Evolutionary conservation across 2,113 vertebrate genomes (phyloP).

Genomic region (Oenanthe melanoleuca): DNA sequence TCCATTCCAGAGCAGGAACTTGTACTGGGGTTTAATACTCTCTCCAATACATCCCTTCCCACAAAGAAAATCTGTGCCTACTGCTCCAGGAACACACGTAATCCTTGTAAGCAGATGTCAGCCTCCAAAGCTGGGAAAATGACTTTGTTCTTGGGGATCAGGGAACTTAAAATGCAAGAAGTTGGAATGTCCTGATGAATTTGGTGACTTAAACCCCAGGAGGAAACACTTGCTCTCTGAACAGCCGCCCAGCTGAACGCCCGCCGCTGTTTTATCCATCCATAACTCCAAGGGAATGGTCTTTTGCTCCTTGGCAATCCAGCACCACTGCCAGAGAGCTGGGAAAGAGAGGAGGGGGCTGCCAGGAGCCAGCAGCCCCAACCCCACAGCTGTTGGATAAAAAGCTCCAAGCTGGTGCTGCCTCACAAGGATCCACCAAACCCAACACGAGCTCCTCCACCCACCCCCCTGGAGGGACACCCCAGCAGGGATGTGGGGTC

Average conservation of each 20-base stretch:
- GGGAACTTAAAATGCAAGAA: constrained; percentile 14
- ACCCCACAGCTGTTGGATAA: background rate
- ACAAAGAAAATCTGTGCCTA: background rate
- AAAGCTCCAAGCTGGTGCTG: background rate
- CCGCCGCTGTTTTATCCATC: background rate
- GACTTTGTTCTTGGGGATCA: constrained; percentile 56
- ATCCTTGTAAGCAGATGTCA: constrained; percentile 60
- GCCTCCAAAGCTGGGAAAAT: constrained; percentile 61
- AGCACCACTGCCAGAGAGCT: background rate
- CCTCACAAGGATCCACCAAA: background rate
- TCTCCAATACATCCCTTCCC: background rate
- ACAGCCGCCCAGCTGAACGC: background rate
- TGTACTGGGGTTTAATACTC: background rate
- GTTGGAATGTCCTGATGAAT: constrained; percentile 31
- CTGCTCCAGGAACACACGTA: constrained; percentile 53
- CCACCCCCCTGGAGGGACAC: background rate
- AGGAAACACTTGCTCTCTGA: constrained; percentile 70
- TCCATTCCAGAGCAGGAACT: background rate
- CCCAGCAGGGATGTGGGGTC: background rate
- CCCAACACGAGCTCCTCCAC: accelerated
- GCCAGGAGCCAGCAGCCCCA: background rate
- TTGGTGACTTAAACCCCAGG: background rate
- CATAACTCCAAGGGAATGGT: background rate
- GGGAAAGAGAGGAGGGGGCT: background rate
- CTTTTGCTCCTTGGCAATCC: background rate